Base-by-base conservation (phyloP, 2,888 invertebrate species). In the Eueremaeus valkanovi region DNA sequence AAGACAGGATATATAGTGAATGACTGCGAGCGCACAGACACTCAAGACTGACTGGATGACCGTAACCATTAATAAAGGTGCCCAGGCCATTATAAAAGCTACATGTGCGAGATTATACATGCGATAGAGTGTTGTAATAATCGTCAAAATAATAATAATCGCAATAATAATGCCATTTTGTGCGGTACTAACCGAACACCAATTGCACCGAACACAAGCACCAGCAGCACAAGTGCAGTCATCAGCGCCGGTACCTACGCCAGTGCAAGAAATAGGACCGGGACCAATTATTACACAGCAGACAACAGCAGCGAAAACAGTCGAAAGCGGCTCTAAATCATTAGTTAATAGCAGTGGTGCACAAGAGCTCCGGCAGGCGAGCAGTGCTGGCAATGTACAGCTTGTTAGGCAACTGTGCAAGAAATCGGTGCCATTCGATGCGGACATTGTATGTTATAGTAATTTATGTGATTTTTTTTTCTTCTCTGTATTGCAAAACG, bases 321-420 rank as follows among this genome's bases (percentile, higher is more conserved):
- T n/a, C n/a, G n/a, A n/a, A n/a, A n/a, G n/a, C n/a, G 36, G 66
- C 55, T 58, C 45, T 73, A 33, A 27, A 72, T 18, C 45, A n/a
- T 40, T 72, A 6, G 33, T 58, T 51, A 73, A 51, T 70, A 36
- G 36, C 42, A 29, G 70, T 68, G 49, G 73, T 27, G 40, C 55
- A 36, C 83, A 84, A 76, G 81, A 81, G 76, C 80, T 84, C 73
- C 80, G 83, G 29, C 78, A 81, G 66, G 84, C 84, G 3, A 83
- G 84, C 63, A 81, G 81, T 77, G 81, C 82, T 77, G 84, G 84
- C 16, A 81, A 83, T 72, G 70, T 81, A 27, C 82, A 81, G 55
- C 80, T 81, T 58, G 81, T 84, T 5, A 76, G 80, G 68, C 81
- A 83, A 31, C 81, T 83, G n/a, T 76, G 83, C 33, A 79, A 81